Evolutionary conservation across 2,113 vertebrate genomes (phyloP), one percentile per base, ranked within the genome.

Genomic region (Nansenia antarctica): DNA sequence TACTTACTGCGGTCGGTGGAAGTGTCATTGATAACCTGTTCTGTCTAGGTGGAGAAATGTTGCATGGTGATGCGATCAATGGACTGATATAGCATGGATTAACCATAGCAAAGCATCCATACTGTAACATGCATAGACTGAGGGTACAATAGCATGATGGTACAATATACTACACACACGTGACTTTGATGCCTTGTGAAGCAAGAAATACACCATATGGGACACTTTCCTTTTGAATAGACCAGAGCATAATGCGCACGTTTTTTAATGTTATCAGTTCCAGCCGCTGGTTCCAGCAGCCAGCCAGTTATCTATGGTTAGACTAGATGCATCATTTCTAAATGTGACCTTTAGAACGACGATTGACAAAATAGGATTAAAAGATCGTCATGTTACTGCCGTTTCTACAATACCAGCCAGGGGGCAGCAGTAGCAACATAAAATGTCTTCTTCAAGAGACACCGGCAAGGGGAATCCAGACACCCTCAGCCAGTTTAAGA

Each of bases 371-470:
- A 49, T 8, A 7, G 45, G n/a, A 49, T 22, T 5, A 49, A 20
- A 22, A 49, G 1, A 6, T 2, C 45, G 20, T 15, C 6, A 8
- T 14, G 14, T 22, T 18, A 18, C 3, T 49, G 45, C 45, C 60
- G 45, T 65, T 65, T 15, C 62, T 35, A 29, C 37, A 29, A 27
- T 24, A 24, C 31, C 74, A 67, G 59, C 80, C 73, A 79, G 80
- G 77, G 72, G 80, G 76, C 70, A 65, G 65, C 63, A 76, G 65
- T 42, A 61, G 63, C 69, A 63, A 76, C 42, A 72, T 67, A 62
- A 70, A 62, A 75, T 72, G 65, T 30, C 47, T 22, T 49, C 45
- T 22, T 49, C 45, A 11, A 49, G 45, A 49, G 18, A 49, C 45
- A 49, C 18, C 7, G 52, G 45, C 12, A 11, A 11, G 52, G 22